Evolutionary conservation across 2,797 vertebrate genomes (phyloP).

Genomic region (Pelodytes ibericus): DNA sequence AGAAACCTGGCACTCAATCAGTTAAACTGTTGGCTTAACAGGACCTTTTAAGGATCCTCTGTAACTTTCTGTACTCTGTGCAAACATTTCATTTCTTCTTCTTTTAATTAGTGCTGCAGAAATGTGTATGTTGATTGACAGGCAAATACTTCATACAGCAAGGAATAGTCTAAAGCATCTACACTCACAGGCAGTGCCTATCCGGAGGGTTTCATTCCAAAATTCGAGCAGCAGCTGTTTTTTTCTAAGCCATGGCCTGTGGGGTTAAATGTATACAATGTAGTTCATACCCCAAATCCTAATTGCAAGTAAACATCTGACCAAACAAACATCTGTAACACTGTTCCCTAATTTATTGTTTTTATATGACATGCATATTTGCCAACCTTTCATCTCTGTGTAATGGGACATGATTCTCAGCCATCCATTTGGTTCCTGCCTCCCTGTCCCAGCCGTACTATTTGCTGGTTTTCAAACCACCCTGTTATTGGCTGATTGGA

Average conservation of each 20-base stretch:
- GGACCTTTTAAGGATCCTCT: too few relatives aligned
- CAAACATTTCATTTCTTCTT: too few relatives aligned
- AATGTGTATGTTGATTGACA: neutral
- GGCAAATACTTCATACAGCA: neutral
- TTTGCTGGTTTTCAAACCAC: too few relatives aligned
- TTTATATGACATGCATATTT: neutral
- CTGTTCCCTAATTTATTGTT: neutral
- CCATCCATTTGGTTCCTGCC: too few relatives aligned
- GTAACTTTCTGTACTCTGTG: too few relatives aligned
- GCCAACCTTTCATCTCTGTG: too few relatives aligned
- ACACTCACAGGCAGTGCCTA: slow-evolving; percentile 3
- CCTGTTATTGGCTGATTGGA: too few relatives aligned
- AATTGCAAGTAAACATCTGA: slow-evolving; percentile 7
- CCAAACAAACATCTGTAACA: neutral
- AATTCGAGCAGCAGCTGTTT: slow-evolving; percentile 17
- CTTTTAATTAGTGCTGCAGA: neutral
- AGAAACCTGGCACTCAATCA: too few relatives aligned
- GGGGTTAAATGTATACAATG: slow-evolving; percentile 13
- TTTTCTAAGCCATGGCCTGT: neutral
- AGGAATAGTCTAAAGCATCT: neutral
- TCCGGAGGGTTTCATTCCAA: neutral
- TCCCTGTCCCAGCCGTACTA: too few relatives aligned
- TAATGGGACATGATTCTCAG: too few relatives aligned
- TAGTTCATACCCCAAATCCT: slow-evolving; percentile 2
- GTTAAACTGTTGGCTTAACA: too few relatives aligned